phyloP scores from a whole-genome alignment of 2,797 vertebrate species.

The Columba guinea region DNA sequence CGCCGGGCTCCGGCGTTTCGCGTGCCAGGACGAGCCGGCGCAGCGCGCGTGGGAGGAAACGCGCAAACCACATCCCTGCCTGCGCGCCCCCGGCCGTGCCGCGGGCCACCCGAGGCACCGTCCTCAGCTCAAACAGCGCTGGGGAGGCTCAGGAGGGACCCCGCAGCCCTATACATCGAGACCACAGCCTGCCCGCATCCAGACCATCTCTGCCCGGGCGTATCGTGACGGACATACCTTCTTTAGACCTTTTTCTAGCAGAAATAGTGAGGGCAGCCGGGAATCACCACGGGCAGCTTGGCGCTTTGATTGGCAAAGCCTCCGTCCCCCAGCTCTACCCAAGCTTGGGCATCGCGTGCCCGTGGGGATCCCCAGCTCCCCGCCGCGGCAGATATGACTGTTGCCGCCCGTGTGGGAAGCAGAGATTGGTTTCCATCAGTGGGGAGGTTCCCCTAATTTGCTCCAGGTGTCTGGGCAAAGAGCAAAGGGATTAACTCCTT shows the following conservation, averaged over 20 bases:
- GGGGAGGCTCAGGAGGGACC: background rate
- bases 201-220: background rate
- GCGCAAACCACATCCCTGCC: background rate
- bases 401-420: background rate
- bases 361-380: background rate
- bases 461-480: background rate
- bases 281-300: accelerated
- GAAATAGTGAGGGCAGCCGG: accelerated
- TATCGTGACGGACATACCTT: background rate
- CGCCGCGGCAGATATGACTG: background rate
- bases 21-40: background rate
- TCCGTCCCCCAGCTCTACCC: background rate
- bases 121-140: accelerated
- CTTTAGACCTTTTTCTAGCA: background rate
- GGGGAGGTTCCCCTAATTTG: background rate
- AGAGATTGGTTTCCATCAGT: background rate
- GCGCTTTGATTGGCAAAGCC: background rate
- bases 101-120: background rate
- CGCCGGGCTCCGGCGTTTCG: accelerated
- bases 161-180: background rate
- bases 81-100: background rate
- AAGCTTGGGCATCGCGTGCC: accelerated
- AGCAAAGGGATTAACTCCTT: background rate
- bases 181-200: background rate
- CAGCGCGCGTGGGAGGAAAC: accelerated